Evolutionary conservation across 2,888 invertebrate species (phyloP).

Genomic region (Drosophila tripunctata): DNA sequence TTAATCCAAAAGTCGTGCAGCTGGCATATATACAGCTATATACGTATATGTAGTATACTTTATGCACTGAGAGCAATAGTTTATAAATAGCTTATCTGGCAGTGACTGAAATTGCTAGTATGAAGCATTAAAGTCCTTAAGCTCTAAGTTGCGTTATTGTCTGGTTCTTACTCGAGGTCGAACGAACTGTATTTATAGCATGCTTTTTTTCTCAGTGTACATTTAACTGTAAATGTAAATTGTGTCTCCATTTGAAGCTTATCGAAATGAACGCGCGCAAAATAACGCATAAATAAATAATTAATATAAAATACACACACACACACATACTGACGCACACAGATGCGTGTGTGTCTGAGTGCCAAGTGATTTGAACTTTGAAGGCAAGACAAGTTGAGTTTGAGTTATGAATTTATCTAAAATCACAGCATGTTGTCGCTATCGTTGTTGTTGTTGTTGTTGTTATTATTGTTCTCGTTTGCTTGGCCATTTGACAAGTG

Average conservation of each 20-base stretch:
- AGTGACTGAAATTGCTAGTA: too few species aligned
- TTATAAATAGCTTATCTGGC: too few species aligned
- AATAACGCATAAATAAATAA: slow-evolving; percentile 78
- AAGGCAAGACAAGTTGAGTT: slow-evolving; percentile 79
- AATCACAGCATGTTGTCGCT: slow-evolving; percentile 74
- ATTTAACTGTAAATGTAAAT: slow-evolving; percentile 75
- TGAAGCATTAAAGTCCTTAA: too few species aligned
- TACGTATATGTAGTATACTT: not conserved
- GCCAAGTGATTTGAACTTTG: slow-evolving; percentile 80
- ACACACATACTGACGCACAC: slow-evolving; percentile 3
- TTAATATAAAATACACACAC: slow-evolving; percentile 52
- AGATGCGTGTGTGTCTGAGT: slow-evolving; percentile 35
- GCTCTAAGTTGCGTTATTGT: too few species aligned
- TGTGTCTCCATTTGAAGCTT: slow-evolving; percentile 72
- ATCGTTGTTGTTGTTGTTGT: slow-evolving; percentile 44
- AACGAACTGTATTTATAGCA: too few species aligned
- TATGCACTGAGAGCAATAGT: not conserved
- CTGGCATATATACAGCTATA: slow-evolving; percentile 27
- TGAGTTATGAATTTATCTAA: slow-evolving; percentile 78
- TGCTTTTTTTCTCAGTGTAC: not conserved
- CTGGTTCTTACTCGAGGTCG: too few species aligned
- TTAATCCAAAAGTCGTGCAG: slow-evolving; percentile 42
- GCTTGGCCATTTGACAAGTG: slow-evolving; percentile 72
- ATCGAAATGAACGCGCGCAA: slow-evolving; percentile 75
- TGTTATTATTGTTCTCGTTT: slow-evolving; percentile 45